Conservation (phyloP, 2,113 vertebrate genomes). For the Falcunculus frontatus region DNA sequence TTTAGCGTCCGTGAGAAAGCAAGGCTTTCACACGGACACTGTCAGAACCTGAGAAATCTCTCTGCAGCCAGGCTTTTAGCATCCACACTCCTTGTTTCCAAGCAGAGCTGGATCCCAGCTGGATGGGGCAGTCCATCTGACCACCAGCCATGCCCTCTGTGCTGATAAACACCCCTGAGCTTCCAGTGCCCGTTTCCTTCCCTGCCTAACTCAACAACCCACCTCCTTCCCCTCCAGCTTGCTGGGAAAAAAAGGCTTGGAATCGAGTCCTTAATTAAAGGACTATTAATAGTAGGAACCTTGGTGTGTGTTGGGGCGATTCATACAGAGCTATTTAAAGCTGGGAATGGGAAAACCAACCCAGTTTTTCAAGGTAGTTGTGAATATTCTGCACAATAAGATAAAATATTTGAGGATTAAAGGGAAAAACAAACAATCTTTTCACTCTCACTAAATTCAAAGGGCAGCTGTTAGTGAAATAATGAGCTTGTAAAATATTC, state of each 20-base stretch:
- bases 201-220: neutral
- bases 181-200: neutral
- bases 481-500: neutral
- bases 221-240: neutral
- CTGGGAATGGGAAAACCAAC: neutral
- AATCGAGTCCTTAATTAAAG: neutral
- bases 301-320: neutral
- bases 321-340: neutral
- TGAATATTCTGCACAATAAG: neutral
- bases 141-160: neutral
- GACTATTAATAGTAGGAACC: neutral
- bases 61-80: too few relatives aligned
- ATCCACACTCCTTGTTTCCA: too few relatives aligned
- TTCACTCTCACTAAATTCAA: neutral
- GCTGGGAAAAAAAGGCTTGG: constrained; percentile 11
- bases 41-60: too few relatives aligned
- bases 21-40: too few relatives aligned
- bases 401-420: neutral
- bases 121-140: neutral
- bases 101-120: neutral
- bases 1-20: too few relatives aligned
- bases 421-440: neutral
- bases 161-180: neutral
- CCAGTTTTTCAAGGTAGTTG: neutral
- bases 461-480: neutral